phyloP scores from a whole-genome alignment of 2,113 vertebrate species.

The Tupaia chinensis region DNA sequence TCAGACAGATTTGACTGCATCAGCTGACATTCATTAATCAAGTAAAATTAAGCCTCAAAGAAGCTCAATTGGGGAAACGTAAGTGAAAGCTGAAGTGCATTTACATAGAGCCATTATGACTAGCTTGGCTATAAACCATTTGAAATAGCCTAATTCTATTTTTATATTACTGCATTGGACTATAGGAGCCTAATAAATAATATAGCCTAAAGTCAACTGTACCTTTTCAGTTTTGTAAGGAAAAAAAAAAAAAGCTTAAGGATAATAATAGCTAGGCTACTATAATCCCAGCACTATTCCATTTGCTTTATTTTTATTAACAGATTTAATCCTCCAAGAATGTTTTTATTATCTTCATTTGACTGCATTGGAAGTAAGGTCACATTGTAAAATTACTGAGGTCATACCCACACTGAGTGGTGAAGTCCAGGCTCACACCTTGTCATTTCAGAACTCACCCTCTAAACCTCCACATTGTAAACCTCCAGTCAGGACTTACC shows the following conservation, averaged over 20 bases:
- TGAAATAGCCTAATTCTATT: not conserved
- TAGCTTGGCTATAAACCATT: not conserved
- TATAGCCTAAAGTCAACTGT: not conserved
- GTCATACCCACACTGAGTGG: not conserved
- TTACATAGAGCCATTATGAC: not conserved
- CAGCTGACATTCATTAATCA: not conserved
- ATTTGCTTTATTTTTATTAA: conserved; percentile 25
- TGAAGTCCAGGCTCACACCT: not conserved
- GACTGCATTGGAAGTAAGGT: not conserved
- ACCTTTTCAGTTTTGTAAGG: not conserved
- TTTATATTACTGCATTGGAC: not conserved
- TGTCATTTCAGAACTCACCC: not conserved
- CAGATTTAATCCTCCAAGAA: not conserved
- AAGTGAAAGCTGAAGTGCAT: not conserved
- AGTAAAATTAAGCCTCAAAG: not conserved
- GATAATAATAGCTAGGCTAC: not conserved
- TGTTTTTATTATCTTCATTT: not conserved
- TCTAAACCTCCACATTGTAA: not conserved
- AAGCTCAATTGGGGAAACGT: not conserved
- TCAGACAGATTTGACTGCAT: not conserved
- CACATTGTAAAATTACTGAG: not conserved
- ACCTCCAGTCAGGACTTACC: not conserved
- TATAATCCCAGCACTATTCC: not conserved
- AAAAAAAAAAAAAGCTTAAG: conserved; percentile 14
- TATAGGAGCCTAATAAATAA: not conserved